Conservation (phyloP, 2,888 invertebrate species). For the Athalia circularis region DNA sequence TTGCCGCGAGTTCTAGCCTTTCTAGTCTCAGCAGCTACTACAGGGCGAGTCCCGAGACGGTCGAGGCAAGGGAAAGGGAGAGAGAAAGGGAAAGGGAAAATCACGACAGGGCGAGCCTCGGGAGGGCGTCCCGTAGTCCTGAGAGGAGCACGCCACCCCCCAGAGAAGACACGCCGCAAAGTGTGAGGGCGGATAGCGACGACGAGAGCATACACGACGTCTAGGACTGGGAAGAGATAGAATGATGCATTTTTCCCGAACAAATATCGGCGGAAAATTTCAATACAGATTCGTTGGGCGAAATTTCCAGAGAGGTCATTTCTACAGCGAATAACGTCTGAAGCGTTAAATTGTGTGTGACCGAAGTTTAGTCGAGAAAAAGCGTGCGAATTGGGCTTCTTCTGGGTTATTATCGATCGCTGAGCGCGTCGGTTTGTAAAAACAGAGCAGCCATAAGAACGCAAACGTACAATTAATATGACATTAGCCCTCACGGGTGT, state of each 20-base stretch:
- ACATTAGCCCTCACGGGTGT: conserved; percentile 60
- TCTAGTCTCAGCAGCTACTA: conserved; percentile 69
- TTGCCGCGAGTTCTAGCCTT: conserved; percentile 80
- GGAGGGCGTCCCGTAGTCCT: conserved; percentile 66
- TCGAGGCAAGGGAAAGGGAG: conserved; percentile 53
- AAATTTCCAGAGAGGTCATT: too few species aligned
- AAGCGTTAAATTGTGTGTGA: too few species aligned
- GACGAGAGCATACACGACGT: conserved; percentile 73
- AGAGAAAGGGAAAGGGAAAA: conserved; percentile 43
- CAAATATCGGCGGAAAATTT: too few species aligned
- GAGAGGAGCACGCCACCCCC: conserved; percentile 63
- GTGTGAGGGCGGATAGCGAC: conserved; percentile 69
- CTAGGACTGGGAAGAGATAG: conserved; percentile 54
- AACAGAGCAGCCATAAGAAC: conserved; percentile 50
- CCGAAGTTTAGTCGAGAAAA: too few species aligned
- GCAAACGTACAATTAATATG: conserved; percentile 67
- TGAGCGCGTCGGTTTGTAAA: not conserved
- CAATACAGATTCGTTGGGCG: too few species aligned
- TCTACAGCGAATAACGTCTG: too few species aligned
- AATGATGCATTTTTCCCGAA: too few species aligned
- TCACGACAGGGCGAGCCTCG: conserved; percentile 59
- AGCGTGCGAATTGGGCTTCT: too few species aligned
- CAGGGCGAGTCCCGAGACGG: conserved; percentile 66
- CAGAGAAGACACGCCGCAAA: conserved; percentile 68
- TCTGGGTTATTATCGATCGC: too few species aligned